A percentile compares a stretch with the other conserved stretches of the same genome.
Evolutionary conservation across 2,888 invertebrate genomes (phyloP).

Genomic region (Argyresthia albistria): DNA sequence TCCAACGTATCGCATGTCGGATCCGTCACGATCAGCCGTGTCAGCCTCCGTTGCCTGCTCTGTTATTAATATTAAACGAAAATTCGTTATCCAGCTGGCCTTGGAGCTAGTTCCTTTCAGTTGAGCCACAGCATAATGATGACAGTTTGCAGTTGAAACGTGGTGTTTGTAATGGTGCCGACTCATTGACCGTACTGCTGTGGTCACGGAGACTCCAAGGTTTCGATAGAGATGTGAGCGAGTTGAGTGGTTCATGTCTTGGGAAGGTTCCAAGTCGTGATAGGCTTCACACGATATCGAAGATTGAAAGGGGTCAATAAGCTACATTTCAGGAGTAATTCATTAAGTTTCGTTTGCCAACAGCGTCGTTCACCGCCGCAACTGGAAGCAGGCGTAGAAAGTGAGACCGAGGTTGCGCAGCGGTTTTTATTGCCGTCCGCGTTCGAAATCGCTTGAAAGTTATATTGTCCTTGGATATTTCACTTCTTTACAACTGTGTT

Average conservation of each 20-base stretch:
- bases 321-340: no score
- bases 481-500: constrained; percentile 67
- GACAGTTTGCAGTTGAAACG: constrained; percentile 55
- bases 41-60: neutral
- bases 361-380: no score
- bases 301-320: no score
- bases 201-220: constrained; percentile 37
- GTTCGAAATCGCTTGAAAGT: constrained; percentile 73
- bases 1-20: constrained; percentile 5
- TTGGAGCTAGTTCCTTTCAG: constrained; percentile 64
- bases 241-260: no score
- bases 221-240: constrained; percentile 11
- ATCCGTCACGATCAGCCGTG: constrained; percentile 14
- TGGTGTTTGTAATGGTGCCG: constrained; percentile 48
- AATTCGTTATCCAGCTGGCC: constrained; percentile 69
- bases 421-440: constrained; percentile 69
- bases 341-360: no score
- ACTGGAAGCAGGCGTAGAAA: constrained; percentile 51
- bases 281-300: no score
- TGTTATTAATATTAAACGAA: constrained; percentile 67
- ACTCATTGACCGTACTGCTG: constrained; percentile 36
- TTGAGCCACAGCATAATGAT: constrained; percentile 59
- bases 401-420: constrained; percentile 69
- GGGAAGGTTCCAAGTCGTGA: neutral
- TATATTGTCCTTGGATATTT: constrained; percentile 67